A percentile compares a stretch with the other conserved stretches of the same genome.
Evolutionary conservation across 2,113 vertebrate species (phyloP).

Genomic region (Pygoscelis adeliae): DNA sequence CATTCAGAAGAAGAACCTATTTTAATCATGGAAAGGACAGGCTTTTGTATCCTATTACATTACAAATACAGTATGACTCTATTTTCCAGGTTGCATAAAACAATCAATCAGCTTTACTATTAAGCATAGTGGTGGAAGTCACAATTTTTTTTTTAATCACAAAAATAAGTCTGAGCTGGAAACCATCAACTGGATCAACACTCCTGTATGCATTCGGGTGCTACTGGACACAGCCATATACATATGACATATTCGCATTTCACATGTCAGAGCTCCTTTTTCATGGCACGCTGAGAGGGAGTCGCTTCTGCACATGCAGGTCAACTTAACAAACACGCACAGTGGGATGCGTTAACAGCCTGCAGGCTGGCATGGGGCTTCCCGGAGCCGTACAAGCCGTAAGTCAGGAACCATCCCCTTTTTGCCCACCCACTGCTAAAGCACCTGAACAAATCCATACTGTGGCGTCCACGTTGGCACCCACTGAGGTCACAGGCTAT

Average conservation of each 20-base stretch:
- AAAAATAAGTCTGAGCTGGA: background rate
- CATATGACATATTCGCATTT: too few relatives aligned
- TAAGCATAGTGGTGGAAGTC: background rate
- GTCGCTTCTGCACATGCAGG: fast-evolving
- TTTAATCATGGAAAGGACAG: background rate
- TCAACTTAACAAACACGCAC: background rate
- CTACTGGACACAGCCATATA: background rate
- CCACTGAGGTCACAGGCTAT: background rate
- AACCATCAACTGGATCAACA: background rate
- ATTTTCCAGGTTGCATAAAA: background rate
- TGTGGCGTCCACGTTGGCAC: fast-evolving
- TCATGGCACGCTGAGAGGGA: background rate
- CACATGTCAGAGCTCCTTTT: background rate
- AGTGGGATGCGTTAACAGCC: too few relatives aligned
- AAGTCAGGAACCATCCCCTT: background rate
- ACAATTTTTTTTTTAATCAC: background rate
- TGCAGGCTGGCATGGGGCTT: background rate
- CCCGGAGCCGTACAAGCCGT: fast-evolving
- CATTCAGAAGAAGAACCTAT: background rate
- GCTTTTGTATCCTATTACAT: background rate
- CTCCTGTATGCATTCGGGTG: background rate
- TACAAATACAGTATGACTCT: background rate
- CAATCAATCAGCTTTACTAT: background rate
- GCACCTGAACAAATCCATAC: background rate
- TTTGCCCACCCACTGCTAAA: background rate